Evolutionary conservation across 53 echinoderm and acorn worm genomes (phyloP).

Genomic region (Echinarachnius parma): DNA sequence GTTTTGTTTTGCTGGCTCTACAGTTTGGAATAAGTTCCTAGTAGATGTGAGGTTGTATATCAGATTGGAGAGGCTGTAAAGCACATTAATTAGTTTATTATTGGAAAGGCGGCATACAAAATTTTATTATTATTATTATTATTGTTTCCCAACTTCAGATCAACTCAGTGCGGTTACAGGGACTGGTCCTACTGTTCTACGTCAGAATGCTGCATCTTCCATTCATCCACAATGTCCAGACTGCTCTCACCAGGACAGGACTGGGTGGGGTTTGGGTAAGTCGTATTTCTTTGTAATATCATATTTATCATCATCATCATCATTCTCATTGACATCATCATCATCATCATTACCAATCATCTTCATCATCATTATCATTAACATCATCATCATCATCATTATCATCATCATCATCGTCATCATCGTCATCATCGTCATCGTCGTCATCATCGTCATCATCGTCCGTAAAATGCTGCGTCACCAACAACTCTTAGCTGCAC

Average conservation of each 20-base stretch:
- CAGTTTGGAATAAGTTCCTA: too few species aligned
- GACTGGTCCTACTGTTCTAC: slow-evolving; percentile 65
- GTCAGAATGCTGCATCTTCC: slow-evolving; percentile 81
- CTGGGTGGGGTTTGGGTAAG: slow-evolving; percentile 87
- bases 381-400: slow-evolving; percentile 22
- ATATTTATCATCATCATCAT: background rate
- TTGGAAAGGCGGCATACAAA: too few species aligned
- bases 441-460: background rate
- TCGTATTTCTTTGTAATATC: background rate
- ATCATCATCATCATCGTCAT: background rate
- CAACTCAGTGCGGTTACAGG: slow-evolving; percentile 72
- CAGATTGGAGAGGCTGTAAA: too few species aligned
- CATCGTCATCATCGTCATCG: background rate
- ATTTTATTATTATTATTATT: too few species aligned
- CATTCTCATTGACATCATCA: background rate
- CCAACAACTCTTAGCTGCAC: too few species aligned
- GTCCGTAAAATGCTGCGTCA: too few species aligned
- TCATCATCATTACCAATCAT: background rate
- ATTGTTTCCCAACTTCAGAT: slow-evolving; percentile 32
- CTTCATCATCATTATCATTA: too few species aligned
- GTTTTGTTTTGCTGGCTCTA: too few species aligned
- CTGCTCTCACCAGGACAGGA: slow-evolving; percentile 79
- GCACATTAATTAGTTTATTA: too few species aligned
- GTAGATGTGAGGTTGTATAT: too few species aligned
- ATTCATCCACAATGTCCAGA: slow-evolving; percentile 76